Evolutionary conservation across 2,888 invertebrate species (phyloP).

Genomic region (Lasioglossum zephyrum): DNA sequence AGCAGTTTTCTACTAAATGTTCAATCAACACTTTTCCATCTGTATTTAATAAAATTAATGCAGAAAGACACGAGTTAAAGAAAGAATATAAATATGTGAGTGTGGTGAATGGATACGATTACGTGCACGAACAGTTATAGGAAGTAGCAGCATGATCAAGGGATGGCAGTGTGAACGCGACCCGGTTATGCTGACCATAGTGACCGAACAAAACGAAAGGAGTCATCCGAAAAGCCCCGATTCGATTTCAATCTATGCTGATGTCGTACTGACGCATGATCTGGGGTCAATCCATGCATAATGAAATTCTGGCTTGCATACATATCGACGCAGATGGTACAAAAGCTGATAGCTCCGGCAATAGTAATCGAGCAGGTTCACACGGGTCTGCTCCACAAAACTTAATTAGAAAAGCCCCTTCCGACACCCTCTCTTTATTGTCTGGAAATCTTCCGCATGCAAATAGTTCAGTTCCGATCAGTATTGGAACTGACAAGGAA

Average conservation of each 20-base stretch:
- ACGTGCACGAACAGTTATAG: not conserved
- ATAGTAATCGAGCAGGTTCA: constrained; percentile 29
- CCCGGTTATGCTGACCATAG: constrained; percentile 64
- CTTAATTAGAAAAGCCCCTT: not conserved
- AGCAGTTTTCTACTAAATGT: not conserved
- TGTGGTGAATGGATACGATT: not conserved
- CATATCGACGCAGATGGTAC: constrained; percentile 41
- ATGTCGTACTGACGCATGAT: constrained; percentile 73
- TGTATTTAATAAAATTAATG: not conserved
- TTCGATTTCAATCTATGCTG: constrained; percentile 77
- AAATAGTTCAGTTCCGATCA: not conserved
- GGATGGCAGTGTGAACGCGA: constrained; percentile 38
- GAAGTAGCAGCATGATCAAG: constrained; percentile 38
- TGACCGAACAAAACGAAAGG: constrained; percentile 62
- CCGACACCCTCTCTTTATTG: too few species aligned
- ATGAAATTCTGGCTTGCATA: constrained; percentile 73
- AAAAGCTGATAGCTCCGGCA: not conserved
- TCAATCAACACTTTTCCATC: not conserved
- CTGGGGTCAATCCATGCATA: constrained; percentile 77
- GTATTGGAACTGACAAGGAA: not conserved
- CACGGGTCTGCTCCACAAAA: not conserved
- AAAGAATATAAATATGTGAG: too few species aligned
- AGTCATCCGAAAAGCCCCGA: constrained; percentile 70
- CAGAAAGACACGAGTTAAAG: not conserved
- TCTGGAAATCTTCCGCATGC: too few species aligned